A percentile compares a stretch with the other conserved stretches of the same genome.
These are phyloP conservation scores for Drosophila triauraria DNA, from an alignment of 1,140 invertebrate species.

Conservation along the genomic window DNA sequence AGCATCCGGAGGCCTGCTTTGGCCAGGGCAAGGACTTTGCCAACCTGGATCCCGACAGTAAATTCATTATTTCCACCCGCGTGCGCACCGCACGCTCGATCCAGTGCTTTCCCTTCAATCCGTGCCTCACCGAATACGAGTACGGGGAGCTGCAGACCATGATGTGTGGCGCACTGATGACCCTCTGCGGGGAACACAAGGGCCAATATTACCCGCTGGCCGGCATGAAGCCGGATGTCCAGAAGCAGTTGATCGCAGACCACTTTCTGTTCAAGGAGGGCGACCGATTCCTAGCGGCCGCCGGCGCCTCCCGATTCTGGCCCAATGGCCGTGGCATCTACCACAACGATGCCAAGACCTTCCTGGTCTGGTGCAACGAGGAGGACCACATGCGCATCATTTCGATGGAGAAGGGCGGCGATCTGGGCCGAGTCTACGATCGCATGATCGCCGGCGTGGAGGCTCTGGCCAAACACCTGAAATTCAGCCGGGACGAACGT, in stretches of 20 bases:
- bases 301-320: conserved; percentile 96
- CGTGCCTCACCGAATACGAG: conserved; percentile 95
- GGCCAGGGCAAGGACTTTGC: conserved; percentile 94
- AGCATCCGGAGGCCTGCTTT: conserved; percentile 96
- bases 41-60: conserved; percentile 94
- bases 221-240: conserved; percentile 95
- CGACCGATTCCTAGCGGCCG: conserved; percentile 90
- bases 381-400: conserved; percentile 98
- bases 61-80: conserved; percentile 96
- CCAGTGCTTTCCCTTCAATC: conserved; percentile 97
- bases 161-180: conserved; percentile 91
- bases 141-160: conserved; percentile 96
- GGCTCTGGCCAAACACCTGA: conserved; percentile 94
- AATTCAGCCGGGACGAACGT: conserved; percentile 95
- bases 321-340: conserved; percentile 97
- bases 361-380: conserved; percentile 99
- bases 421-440: conserved; percentile 95
- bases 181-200: conserved; percentile 92
- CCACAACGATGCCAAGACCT: conserved; percentile 97
- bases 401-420: conserved; percentile 98
- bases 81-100: conserved; percentile 96
- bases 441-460: conserved; percentile 95
- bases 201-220: conserved; percentile 97
- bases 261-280: conserved; percentile 98
- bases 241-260: conserved; percentile 96